These are phyloP conservation scores for Drosophila diplacantha DNA, from an alignment of 2,888 invertebrate genomes.

Conservation along the genomic window DNA sequence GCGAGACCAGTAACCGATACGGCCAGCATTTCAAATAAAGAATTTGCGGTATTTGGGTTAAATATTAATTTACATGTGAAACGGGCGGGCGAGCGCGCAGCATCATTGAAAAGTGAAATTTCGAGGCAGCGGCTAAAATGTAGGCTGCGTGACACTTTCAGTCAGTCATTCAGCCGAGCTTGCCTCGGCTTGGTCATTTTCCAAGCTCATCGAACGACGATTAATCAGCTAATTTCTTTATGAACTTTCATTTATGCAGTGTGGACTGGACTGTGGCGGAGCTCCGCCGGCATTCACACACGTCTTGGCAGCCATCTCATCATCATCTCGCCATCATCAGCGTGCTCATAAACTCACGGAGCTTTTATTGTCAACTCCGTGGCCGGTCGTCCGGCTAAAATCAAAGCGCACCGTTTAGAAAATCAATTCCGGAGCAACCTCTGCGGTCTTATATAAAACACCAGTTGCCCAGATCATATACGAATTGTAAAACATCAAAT, in stretches of 20 bases:
- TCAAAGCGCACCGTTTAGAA: slow-evolving; percentile 60
- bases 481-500: slow-evolving; percentile 61
- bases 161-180: slow-evolving; percentile 42
- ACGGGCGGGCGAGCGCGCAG: slow-evolving; percentile 44
- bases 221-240: slow-evolving; percentile 73
- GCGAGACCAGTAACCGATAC: slow-evolving; percentile 37
- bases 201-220: slow-evolving; percentile 72
- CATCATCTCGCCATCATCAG: slow-evolving; percentile 19
- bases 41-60: slow-evolving; percentile 75
- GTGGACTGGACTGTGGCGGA: slow-evolving; percentile 27
- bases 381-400: slow-evolving; percentile 43
- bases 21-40: slow-evolving; percentile 57
- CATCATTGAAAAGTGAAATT: slow-evolving; percentile 73
- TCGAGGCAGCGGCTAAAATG: slow-evolving; percentile 56
- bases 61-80: slow-evolving; percentile 74
- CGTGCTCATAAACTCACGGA: slow-evolving; percentile 39
- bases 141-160: slow-evolving; percentile 73
- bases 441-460: slow-evolving; percentile 54
- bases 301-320: slow-evolving; percentile 50
- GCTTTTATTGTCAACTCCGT: slow-evolving; percentile 59
- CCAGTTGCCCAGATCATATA: slow-evolving; percentile 41
- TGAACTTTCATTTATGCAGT: slow-evolving; percentile 72
- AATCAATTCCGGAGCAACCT: slow-evolving; percentile 61
- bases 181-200: slow-evolving; percentile 57
- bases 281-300: slow-evolving; percentile 51